These are phyloP conservation scores for Trissolcus basalis DNA, from an alignment of 1,140 invertebrate genomes.

Conservation along the genomic window DNA sequence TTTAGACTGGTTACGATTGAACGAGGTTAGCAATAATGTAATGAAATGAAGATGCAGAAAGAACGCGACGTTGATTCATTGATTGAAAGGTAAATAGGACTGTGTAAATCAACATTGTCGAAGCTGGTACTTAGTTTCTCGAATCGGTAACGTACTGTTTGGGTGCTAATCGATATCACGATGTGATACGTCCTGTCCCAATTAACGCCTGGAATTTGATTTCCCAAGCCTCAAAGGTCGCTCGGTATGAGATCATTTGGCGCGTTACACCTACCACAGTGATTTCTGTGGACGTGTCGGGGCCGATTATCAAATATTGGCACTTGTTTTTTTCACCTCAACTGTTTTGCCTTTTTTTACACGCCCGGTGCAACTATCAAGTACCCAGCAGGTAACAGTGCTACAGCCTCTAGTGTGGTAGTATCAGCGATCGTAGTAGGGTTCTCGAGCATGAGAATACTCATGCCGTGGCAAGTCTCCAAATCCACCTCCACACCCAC, in stretches of 20 bases:
- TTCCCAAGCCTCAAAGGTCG: conserved; percentile 42
- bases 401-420: conserved; percentile 66
- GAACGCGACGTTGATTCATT: conserved; percentile 12
- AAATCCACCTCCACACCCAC: conserved; percentile 65
- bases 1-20: conserved; percentile 1
- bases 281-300: conserved; percentile 35
- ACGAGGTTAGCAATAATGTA: conserved; percentile 1
- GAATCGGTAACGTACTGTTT: conserved; percentile 36
- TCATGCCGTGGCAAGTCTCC: conserved; percentile 73
- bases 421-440: conserved; percentile 75
- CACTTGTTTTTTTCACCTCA: conserved; percentile 55
- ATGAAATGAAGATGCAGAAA: conserved; percentile 17
- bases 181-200: conserved; percentile 50
- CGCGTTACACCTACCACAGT: conserved; percentile 23
- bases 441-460: conserved; percentile 71
- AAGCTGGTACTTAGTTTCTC: conserved; percentile 23
- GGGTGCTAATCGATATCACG: conserved; percentile 52
- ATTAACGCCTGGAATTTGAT: conserved; percentile 55
- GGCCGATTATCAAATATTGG: conserved; percentile 74
- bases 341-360: conserved; percentile 56
- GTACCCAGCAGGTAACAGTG: conserved; percentile 34
- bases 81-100: conserved; percentile 37
- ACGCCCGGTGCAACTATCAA: conserved; percentile 50
- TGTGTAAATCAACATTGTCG: conserved; percentile 24
- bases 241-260: conserved; percentile 28